These are phyloP conservation scores for Coleophora deauratella DNA, from an alignment of 2,888 invertebrate species.

Conservation along the genomic window DNA sequence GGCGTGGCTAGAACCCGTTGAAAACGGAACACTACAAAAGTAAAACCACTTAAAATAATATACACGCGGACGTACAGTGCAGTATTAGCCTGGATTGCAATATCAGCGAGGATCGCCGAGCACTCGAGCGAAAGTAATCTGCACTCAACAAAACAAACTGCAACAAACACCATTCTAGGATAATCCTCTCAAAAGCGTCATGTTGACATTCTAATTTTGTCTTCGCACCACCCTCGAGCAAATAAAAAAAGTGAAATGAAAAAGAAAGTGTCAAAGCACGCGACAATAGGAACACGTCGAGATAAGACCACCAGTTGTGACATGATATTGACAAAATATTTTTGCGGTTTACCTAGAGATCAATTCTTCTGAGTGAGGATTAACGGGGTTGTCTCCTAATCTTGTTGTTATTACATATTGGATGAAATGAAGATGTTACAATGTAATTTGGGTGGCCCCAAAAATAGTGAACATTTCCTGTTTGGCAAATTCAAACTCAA, in stretches of 20 bases:
- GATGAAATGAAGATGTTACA: neutral
- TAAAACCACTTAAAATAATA: too few relatives aligned
- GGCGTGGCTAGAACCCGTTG: too few relatives aligned
- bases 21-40: too few relatives aligned
- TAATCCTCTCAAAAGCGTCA: slow-evolving; percentile 45
- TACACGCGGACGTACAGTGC: too few relatives aligned
- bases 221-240: slow-evolving; percentile 30
- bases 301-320: slow-evolving; percentile 64
- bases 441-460: neutral
- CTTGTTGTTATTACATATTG: slow-evolving; percentile 12
- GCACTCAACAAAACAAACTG: slow-evolving; percentile 30
- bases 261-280: slow-evolving; percentile 41
- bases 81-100: too few relatives aligned
- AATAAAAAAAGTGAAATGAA: slow-evolving; percentile 16
- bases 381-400: slow-evolving; percentile 27
- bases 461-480: neutral
- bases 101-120: too few relatives aligned
- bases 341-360: slow-evolving; percentile 28
- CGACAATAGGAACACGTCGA: slow-evolving; percentile 25
- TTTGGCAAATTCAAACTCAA: too few relatives aligned
- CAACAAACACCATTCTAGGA: slow-evolving; percentile 21
- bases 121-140: slow-evolving; percentile 14
- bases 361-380: slow-evolving; percentile 31
- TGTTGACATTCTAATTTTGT: slow-evolving; percentile 59
- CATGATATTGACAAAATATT: slow-evolving; percentile 66